A percentile compares a stretch with the other conserved stretches of the same genome.
Evolutionary conservation across 1,140 invertebrate genomes (phyloP).

Genomic region (Papilio helenus): DNA sequence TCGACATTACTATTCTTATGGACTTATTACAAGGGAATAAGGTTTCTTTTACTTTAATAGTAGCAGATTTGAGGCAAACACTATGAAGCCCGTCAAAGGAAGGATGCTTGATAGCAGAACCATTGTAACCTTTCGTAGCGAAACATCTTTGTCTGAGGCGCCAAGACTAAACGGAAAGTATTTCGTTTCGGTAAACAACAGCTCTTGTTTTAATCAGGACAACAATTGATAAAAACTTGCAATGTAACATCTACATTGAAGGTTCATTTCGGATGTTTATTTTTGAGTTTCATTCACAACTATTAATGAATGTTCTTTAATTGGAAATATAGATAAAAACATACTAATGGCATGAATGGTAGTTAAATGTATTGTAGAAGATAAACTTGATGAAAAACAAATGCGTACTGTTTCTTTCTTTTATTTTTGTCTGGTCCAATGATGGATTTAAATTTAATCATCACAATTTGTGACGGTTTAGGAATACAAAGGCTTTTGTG

Average conservation of each 20-base stretch:
- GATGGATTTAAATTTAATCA: conserved; percentile 2
- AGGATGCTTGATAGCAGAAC: conserved; percentile 26
- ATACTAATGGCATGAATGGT: no score
- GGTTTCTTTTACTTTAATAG: neutral
- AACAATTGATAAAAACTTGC: conserved; percentile 11
- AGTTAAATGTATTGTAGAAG: neutral
- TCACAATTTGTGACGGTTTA: neutral
- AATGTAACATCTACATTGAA: neutral
- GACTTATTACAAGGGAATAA: conserved; percentile 1
- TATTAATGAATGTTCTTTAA: conserved; percentile 16
- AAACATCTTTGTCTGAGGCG: conserved; percentile 31
- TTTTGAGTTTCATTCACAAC: neutral
- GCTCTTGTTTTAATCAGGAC: conserved; percentile 28
- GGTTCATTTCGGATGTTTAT: neutral
- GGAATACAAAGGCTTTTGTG: neutral
- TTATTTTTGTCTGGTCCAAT: neutral
- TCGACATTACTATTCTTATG: neutral
- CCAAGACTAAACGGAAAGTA: conserved; percentile 19
- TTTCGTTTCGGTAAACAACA: conserved; percentile 19
- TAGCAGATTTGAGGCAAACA: neutral
- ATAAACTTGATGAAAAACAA: neutral
- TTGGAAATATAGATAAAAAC: neutral
- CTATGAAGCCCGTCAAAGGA: conserved; percentile 23
- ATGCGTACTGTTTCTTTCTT: neutral
- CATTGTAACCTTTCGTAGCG: conserved; percentile 17